Percentiles rank a stretch among this genome's conserved stretches.
phyloP scores from a whole-genome alignment of 2,113 vertebrate genomes.

The Limnothrissa miodon region DNA sequence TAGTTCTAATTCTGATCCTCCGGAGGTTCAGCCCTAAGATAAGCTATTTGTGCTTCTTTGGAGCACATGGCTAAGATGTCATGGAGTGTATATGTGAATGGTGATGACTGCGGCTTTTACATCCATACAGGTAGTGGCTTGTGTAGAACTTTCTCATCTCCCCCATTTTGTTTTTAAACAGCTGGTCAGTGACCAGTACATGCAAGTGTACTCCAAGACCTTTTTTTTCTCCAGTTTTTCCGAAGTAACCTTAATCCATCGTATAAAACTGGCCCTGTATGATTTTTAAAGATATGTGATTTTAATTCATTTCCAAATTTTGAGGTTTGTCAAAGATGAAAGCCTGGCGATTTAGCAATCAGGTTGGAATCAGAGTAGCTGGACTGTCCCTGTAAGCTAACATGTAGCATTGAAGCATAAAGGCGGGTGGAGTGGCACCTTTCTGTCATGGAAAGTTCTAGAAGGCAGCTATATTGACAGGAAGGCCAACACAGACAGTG shows the following conservation, averaged over 20 bases:
- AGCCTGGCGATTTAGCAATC: not conserved
- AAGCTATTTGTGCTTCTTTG: not conserved
- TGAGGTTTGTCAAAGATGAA: not conserved
- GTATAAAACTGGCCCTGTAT: not conserved
- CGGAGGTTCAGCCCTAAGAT: not conserved
- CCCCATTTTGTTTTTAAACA: not conserved
- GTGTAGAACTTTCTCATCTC: not conserved
- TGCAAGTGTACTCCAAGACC: too few species aligned
- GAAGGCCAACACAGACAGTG: not conserved
- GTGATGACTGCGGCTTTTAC: not conserved
- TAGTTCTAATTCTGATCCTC: not conserved
- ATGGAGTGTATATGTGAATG: too few species aligned
- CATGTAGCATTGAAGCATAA: constrained; percentile 10
- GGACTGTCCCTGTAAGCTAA: constrained; percentile 12
- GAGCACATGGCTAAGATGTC: too few species aligned
- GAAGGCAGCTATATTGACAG: constrained; percentile 10
- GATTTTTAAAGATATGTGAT: not conserved
- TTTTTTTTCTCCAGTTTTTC: too few species aligned
- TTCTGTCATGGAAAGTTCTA: constrained; percentile 1
- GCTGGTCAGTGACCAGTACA: too few species aligned
- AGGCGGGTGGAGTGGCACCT: not conserved
- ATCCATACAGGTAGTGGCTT: constrained; percentile 6
- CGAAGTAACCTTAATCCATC: too few species aligned
- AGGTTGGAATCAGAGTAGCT: not conserved
- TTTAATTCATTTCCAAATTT: not conserved